A percentile compares a stretch with the other conserved stretches of the same genome.
Evolutionary conservation across 2,113 vertebrate genomes (phyloP).

Genomic region (Callospermophilus lateralis): DNA sequence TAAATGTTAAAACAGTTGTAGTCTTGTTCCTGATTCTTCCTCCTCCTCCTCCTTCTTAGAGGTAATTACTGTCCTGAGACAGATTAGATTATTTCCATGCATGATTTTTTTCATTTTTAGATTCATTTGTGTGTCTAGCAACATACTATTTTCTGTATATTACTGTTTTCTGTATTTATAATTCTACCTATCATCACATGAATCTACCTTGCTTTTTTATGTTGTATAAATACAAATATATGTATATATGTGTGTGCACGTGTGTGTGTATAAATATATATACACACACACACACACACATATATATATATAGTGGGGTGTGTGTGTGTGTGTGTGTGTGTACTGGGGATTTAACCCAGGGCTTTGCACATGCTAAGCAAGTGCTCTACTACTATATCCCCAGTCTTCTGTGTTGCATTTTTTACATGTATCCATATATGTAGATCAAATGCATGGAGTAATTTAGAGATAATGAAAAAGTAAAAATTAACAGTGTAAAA

Average conservation of each 20-base stretch:
- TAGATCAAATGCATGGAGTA: not conserved
- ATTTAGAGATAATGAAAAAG: constrained; percentile 46
- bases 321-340: too few species aligned
- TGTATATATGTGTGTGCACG: too few species aligned
- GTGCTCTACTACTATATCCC: not conserved
- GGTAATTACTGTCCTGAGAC: not conserved
- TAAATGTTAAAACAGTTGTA: too few species aligned
- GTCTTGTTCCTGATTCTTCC: not conserved
- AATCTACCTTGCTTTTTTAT: constrained; percentile 2
- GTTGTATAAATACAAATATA: not conserved
- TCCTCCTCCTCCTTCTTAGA: not conserved
- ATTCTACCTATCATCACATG: not conserved
- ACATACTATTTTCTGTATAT: too few species aligned
- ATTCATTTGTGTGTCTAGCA: not conserved
- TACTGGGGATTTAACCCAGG: not conserved
- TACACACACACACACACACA: too few species aligned
- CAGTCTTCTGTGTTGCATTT: not conserved
- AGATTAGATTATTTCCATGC: not conserved
- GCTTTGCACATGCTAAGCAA: not conserved
- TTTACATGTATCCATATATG: not conserved
- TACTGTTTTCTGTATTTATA: not conserved
- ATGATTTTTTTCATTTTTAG: not conserved
- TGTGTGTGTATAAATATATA: too few species aligned
- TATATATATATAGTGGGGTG: too few species aligned
- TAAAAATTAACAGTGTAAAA: constrained; percentile 53